A percentile compares a stretch with the other conserved stretches of the same genome.
phyloP scores from a whole-genome alignment of 1,140 invertebrate genomes.

The Thaumetopoea pityocampa region DNA sequence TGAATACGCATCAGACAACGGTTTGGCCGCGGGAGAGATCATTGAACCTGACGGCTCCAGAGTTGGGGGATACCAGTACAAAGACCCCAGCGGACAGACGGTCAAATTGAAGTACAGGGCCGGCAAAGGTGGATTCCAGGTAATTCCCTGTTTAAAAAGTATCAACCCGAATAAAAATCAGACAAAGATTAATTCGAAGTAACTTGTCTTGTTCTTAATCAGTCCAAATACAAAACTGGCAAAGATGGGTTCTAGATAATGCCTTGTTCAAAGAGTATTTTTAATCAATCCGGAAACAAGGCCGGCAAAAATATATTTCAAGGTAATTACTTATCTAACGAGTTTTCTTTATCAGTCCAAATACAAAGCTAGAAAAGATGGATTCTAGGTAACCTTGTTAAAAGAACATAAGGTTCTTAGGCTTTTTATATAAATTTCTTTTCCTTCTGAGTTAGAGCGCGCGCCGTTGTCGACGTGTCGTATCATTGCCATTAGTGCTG shows the following conservation, averaged over 20 bases:
- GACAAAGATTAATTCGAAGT: not conserved
- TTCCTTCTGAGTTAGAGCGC: too few relatives aligned
- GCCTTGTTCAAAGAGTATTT: too few relatives aligned
- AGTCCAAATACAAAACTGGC: constrained; percentile 81
- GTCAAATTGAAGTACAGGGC: constrained; percentile 81
- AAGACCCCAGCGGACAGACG: constrained; percentile 77
- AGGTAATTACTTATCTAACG: too few relatives aligned
- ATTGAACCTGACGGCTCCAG: constrained; percentile 80
- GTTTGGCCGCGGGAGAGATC: constrained; percentile 79
- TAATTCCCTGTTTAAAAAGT: too few relatives aligned
- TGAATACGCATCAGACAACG: constrained; percentile 81
- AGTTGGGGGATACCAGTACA: constrained; percentile 80
- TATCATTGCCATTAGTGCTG: too few relatives aligned
- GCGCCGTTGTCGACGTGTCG: too few relatives aligned
- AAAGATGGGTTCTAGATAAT: constrained; percentile 79
- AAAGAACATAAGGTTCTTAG: too few relatives aligned
- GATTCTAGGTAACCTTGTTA: constrained; percentile 78
- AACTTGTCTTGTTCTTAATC: too few relatives aligned
- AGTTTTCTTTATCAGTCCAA: too few relatives aligned
- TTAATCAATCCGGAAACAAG: too few relatives aligned
- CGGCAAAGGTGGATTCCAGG: constrained; percentile 80
- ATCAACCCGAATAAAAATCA: too few relatives aligned
- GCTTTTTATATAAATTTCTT: too few relatives aligned
- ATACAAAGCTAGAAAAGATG: constrained; percentile 81
- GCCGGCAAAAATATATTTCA: not conserved